These are phyloP conservation scores for Flexamia atlantica DNA, from an alignment of 2,888 invertebrate species.

Conservation along the genomic window DNA sequence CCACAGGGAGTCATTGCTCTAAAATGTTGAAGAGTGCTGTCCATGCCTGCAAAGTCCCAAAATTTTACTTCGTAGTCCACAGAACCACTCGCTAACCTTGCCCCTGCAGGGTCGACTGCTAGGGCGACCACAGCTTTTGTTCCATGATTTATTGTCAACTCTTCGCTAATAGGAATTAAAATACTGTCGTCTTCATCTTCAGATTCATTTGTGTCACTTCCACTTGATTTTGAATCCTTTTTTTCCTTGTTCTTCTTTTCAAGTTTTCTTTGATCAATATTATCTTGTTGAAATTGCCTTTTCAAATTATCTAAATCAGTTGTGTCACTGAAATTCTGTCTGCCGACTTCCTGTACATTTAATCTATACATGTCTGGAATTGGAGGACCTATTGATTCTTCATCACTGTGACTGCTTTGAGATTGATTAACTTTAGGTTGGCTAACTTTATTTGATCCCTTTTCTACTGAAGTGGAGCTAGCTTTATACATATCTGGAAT, in stretches of 20 bases:
- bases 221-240: constrained; percentile 53
- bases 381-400: constrained; percentile 51
- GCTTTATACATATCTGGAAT: constrained; percentile 67
- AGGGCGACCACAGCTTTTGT: constrained; percentile 93
- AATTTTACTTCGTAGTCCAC: constrained; percentile 97
- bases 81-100: constrained; percentile 93
- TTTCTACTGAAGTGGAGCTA: neutral
- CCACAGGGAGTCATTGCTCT: constrained; percentile 96
- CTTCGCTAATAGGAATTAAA: constrained; percentile 84
- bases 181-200: constrained; percentile 68
- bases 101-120: constrained; percentile 96
- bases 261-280: neutral
- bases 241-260: constrained; percentile 36
- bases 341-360: constrained; percentile 6
- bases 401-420: neutral
- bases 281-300: neutral
- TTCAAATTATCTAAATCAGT: neutral
- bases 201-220: constrained; percentile 72
- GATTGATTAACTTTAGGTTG: neutral
- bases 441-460: neutral
- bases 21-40: constrained; percentile 93
- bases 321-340: neutral
- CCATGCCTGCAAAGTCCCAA: constrained; percentile 99
- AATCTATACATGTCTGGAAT: constrained; percentile 41
- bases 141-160: constrained; percentile 93